Conservation (phyloP, 2,888 invertebrate genomes). For the Nephrocerus scutellatus region DNA sequence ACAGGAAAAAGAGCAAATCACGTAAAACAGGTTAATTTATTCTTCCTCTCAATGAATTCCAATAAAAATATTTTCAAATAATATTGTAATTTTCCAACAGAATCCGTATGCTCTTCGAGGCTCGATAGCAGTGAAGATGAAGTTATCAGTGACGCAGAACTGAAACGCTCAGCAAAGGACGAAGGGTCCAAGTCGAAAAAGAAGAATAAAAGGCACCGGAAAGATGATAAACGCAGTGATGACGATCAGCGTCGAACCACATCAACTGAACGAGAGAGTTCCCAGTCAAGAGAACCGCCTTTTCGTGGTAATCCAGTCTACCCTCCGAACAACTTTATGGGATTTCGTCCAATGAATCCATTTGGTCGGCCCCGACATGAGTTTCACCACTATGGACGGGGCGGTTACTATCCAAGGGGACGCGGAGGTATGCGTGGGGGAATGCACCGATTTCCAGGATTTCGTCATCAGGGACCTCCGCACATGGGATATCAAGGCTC, state of each 20-base stretch:
- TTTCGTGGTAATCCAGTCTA: no score
- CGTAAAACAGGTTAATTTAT: slow-evolving; percentile 21
- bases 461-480: slow-evolving; percentile 16
- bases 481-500: no score
- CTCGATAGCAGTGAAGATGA: not conserved
- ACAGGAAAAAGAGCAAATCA: slow-evolving; percentile 22
- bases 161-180: no score
- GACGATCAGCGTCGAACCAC: slow-evolving; percentile 29
- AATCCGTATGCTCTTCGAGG: not conserved
- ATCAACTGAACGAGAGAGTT: no score
- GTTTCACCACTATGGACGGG: slow-evolving; percentile 28
- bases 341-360: slow-evolving; percentile 28
- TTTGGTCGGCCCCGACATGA: slow-evolving; percentile 29
- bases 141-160: not conserved
- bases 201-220: no score
- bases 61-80: no score
- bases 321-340: slow-evolving; percentile 22
- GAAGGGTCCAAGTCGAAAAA: no score
- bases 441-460: slow-evolving; percentile 18
- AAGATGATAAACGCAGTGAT: slow-evolving; percentile 28
- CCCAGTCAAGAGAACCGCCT: no score
- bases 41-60: no score
- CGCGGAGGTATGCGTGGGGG: slow-evolving; percentile 19
- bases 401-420: slow-evolving; percentile 20
- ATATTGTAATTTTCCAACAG: not conserved